These are phyloP conservation scores for Xiphydria camelus DNA, from an alignment of 2,888 invertebrate species.

Conservation along the genomic window DNA sequence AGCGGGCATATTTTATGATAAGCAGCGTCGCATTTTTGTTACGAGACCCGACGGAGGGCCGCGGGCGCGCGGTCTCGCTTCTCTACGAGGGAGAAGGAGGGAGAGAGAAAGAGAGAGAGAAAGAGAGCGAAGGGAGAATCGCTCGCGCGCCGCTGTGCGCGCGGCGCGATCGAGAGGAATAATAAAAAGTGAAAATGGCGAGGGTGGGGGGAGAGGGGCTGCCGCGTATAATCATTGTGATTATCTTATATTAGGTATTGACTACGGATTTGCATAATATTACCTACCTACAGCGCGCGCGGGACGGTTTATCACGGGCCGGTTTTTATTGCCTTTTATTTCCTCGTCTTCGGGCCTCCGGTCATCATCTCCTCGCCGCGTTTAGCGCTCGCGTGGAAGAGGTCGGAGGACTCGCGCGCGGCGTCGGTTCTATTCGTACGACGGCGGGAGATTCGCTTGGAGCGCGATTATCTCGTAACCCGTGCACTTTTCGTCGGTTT, in stretches of 20 bases:
- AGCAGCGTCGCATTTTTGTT: conserved; percentile 50
- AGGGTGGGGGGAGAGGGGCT: conserved; percentile 35
- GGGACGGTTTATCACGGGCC: conserved; percentile 30
- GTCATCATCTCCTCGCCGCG: too few relatives aligned
- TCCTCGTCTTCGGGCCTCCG: conserved; percentile 8
- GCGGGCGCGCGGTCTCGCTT: conserved; percentile 8
- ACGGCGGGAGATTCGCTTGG: neutral
- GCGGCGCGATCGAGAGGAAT: neutral
- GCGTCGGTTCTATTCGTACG: neutral
- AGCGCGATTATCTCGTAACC: too few relatives aligned
- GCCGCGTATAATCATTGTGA: conserved; percentile 55
- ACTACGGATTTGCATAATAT: conserved; percentile 57
- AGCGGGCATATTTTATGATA: conserved; percentile 55
- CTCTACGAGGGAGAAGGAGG: neutral
- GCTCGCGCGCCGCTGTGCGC: too few relatives aligned
- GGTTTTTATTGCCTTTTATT: conserved; percentile 15
- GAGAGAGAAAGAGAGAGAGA: neutral
- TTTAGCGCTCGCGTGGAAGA: too few relatives aligned
- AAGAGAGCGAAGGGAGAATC: conserved; percentile 18
- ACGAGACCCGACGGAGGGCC: conserved; percentile 26
- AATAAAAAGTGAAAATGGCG: conserved; percentile 12
- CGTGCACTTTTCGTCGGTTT: too few relatives aligned
- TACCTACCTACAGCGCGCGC: conserved; percentile 43
- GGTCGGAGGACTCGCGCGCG: too few relatives aligned
- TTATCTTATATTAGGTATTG: conserved; percentile 58